Evolutionary conservation across 2,888 invertebrate genomes (phyloP).

Genomic region (Campoplex capitator): DNA sequence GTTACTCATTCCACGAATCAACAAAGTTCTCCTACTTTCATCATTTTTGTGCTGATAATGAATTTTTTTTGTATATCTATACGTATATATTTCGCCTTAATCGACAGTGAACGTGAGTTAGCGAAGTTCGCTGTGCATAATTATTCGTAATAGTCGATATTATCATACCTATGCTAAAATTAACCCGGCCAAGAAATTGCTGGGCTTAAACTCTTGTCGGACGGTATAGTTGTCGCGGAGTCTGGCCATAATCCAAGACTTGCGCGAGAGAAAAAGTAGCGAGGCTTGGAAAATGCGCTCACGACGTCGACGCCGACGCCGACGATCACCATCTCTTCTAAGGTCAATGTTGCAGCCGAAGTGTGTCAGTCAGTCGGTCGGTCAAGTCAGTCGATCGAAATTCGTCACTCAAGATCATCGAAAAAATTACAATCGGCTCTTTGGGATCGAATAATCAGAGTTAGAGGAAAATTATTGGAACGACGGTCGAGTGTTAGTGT

Average conservation of each 20-base stretch:
- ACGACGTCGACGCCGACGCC: constrained; percentile 34
- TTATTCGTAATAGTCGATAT: constrained; percentile 68
- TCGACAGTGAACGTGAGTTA: constrained; percentile 17
- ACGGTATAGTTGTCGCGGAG: constrained; percentile 59
- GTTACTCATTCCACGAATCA: neutral
- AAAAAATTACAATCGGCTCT: constrained; percentile 5
- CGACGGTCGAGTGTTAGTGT: constrained; percentile 52
- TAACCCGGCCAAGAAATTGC: constrained; percentile 70
- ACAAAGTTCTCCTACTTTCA: neutral
- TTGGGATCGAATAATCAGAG: constrained; percentile 22
- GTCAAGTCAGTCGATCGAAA: constrained; percentile 74
- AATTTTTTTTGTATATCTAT: constrained; percentile 4
- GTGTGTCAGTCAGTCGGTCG: constrained; percentile 77
- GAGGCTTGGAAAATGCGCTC: constrained; percentile 61
- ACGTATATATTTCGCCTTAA: neutral
- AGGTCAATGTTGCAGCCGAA: constrained; percentile 79
- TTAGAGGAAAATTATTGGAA: neutral
- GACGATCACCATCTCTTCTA: constrained; percentile 67
- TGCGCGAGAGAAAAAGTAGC: constrained; percentile 77
- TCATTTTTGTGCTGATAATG: neutral
- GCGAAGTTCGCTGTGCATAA: constrained; percentile 25
- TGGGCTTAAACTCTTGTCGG: constrained; percentile 19
- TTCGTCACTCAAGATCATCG: constrained; percentile 61
- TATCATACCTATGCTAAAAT: constrained; percentile 80
- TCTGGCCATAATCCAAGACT: constrained; percentile 80